Evolutionary conservation across 2,797 vertebrate genomes (phyloP).

Genomic region (Leuciscus waleckii): DNA sequence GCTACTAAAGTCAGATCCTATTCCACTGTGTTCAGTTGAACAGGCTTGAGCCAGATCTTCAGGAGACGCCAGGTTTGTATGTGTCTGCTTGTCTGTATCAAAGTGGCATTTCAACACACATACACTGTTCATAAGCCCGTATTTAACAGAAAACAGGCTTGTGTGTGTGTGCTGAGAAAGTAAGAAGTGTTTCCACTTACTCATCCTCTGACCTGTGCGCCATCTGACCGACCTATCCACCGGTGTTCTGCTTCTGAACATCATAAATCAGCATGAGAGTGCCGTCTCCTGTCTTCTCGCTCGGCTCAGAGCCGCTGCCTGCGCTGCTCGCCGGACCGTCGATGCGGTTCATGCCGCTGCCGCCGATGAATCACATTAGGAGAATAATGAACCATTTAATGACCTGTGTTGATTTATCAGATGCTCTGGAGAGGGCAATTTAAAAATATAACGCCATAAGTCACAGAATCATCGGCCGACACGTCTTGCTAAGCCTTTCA

Average conservation of each 20-base stretch:
- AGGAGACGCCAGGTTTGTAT: not conserved
- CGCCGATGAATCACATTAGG: conserved; percentile 80
- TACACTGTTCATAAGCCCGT: not conserved
- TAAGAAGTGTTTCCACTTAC: conserved; percentile 11
- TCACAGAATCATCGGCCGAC: conserved; percentile 62
- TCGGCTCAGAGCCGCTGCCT: conserved; percentile 54
- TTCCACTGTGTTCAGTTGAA: not conserved
- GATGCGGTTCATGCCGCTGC: conserved; percentile 70
- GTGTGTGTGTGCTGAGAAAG: not conserved
- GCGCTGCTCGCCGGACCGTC: conserved; percentile 61
- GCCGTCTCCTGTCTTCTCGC: conserved; percentile 53
- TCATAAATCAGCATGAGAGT: conserved; percentile 71
- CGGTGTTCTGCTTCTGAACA: conserved; percentile 60
- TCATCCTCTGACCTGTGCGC: conserved; percentile 26
- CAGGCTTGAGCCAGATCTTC: conserved; percentile 8
- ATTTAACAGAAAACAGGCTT: conserved; percentile 19
- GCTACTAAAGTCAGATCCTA: not conserved
- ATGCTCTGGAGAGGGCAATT: conserved; percentile 76
- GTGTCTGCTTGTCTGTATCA: conserved; percentile 29
- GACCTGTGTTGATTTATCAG: conserved; percentile 86
- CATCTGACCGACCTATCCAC: conserved; percentile 65
- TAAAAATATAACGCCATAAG: conserved; percentile 77
- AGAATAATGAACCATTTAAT: conserved; percentile 85
- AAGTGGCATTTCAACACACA: not conserved
- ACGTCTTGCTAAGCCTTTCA: conserved; percentile 49